These are phyloP conservation scores for Chaetodon trifascialis DNA, from an alignment of 2,113 vertebrate genomes.

Conservation along the genomic window DNA sequence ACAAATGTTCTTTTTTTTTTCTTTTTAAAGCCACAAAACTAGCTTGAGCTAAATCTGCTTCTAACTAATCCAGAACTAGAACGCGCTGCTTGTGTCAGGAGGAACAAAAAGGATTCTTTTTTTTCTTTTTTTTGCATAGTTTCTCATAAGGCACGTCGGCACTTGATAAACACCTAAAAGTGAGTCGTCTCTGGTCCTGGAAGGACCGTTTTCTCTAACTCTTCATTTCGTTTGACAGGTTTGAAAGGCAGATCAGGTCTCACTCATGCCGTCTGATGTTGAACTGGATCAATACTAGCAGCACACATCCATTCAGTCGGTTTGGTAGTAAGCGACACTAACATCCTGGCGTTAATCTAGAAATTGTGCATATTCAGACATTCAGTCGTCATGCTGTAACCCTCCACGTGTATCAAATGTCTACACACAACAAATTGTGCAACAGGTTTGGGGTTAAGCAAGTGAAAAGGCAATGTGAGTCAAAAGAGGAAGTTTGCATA, in stretches of 20 bases:
- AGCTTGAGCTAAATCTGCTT: conserved; percentile 68
- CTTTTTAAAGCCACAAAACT: conserved; percentile 80
- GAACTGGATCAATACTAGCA: conserved; percentile 35
- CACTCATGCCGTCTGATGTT: conserved; percentile 30
- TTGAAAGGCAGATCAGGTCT: conserved; percentile 69
- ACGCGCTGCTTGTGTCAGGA: conserved; percentile 83
- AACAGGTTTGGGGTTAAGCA: conserved; percentile 72
- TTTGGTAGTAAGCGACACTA: conserved; percentile 65
- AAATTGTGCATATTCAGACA: conserved; percentile 82
- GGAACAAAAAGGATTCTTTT: conserved; percentile 64
- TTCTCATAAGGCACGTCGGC: conserved; percentile 92
- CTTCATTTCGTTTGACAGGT: conserved; percentile 48
- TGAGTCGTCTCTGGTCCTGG: conserved; percentile 63
- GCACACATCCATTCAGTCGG: conserved; percentile 48
- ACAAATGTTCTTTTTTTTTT: conserved; percentile 57
- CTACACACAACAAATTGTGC: conserved; percentile 73
- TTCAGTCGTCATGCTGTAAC: conserved; percentile 78
- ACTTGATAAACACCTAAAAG: conserved; percentile 74
- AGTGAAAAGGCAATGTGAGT: conserved; percentile 77
- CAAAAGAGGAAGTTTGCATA: conserved; percentile 66
- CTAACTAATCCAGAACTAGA: conserved; percentile 73
- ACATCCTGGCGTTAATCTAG: conserved; percentile 64
- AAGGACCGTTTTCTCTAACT: conserved; percentile 58
- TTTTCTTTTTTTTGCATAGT: conserved; percentile 91
- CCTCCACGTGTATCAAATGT: conserved; percentile 64